These are phyloP conservation scores for Cephalopterus ornatus DNA, from an alignment of 2,113 vertebrate species.

Conservation along the genomic window DNA sequence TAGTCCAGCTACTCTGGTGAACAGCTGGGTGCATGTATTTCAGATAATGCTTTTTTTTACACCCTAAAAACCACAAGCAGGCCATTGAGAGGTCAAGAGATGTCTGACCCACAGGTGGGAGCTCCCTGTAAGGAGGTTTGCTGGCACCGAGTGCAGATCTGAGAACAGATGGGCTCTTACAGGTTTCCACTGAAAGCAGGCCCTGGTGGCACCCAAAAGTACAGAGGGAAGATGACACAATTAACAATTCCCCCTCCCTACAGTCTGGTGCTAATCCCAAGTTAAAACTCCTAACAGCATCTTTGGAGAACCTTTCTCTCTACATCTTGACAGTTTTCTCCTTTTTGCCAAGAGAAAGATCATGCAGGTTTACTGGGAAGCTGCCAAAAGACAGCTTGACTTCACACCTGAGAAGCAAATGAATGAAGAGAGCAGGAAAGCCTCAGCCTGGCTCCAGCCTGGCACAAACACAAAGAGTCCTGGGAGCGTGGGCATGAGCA, in stretches of 20 bases:
- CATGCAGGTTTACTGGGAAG: neutral
- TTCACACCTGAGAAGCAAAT: slow-evolving; percentile 55
- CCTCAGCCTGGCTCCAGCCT: neutral
- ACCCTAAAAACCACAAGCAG: neutral
- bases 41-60: neutral
- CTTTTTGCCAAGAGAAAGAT: slow-evolving; percentile 7
- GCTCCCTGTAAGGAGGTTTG: neutral
- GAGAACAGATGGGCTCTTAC: neutral
- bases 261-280: neutral
- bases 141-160: neutral
- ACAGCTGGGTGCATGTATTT: neutral
- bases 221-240: neutral
- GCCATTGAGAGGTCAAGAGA: neutral
- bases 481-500: neutral
- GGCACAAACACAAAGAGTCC: neutral
- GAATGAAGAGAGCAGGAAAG: slow-evolving; percentile 27
- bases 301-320: neutral
- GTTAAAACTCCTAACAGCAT: neutral
- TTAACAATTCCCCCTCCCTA: neutral
- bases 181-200: neutral
- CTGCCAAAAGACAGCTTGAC: slow-evolving; percentile 44
- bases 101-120: neutral
- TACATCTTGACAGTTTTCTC: neutral
- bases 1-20: neutral
- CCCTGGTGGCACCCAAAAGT: neutral